A percentile compares a stretch with the other conserved stretches of the same genome.
phyloP scores from a whole-genome alignment of 2,888 invertebrate species.

The Rhingia rostrata region DNA sequence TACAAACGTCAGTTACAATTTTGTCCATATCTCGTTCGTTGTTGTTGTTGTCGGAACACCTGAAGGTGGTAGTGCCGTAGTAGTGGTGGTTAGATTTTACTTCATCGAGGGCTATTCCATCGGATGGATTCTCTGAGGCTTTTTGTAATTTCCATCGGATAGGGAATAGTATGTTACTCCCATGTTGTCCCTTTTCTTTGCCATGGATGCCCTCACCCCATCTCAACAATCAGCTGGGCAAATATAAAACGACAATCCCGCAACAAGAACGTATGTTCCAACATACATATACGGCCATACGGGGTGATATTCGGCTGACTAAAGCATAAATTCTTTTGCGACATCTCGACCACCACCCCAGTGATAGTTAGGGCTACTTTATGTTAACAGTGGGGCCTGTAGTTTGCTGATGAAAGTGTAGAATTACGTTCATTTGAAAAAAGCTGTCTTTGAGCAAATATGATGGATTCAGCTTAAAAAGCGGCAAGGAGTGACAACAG shows the following conservation, averaged over 20 bases:
- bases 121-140: slow-evolving; percentile 28
- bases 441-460: too few relatives aligned
- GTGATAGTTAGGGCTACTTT: slow-evolving; percentile 30
- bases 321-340: slow-evolving; percentile 74
- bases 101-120: slow-evolving; percentile 40
- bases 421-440: too few relatives aligned
- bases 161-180: slow-evolving; percentile 34
- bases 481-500: too few relatives aligned
- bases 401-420: neutral
- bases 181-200: slow-evolving; percentile 2
- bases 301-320: slow-evolving; percentile 72
- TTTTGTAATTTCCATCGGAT: slow-evolving; percentile 16
- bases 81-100: slow-evolving; percentile 2
- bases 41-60: slow-evolving; percentile 30
- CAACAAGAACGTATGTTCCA: slow-evolving; percentile 69
- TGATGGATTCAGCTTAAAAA: too few relatives aligned
- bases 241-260: slow-evolving; percentile 70
- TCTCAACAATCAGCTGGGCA: slow-evolving; percentile 67
- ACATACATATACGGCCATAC: slow-evolving; percentile 32
- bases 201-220: slow-evolving; percentile 34
- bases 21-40: slow-evolving; percentile 43
- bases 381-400: slow-evolving; percentile 23
- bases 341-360: slow-evolving; percentile 58
- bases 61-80: slow-evolving; percentile 34
- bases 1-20: slow-evolving; percentile 64